A percentile compares a stretch with the other conserved stretches of the same genome.
Evolutionary conservation across 2,888 invertebrate genomes (phyloP).

Genomic region (Dendrolimus pini): DNA sequence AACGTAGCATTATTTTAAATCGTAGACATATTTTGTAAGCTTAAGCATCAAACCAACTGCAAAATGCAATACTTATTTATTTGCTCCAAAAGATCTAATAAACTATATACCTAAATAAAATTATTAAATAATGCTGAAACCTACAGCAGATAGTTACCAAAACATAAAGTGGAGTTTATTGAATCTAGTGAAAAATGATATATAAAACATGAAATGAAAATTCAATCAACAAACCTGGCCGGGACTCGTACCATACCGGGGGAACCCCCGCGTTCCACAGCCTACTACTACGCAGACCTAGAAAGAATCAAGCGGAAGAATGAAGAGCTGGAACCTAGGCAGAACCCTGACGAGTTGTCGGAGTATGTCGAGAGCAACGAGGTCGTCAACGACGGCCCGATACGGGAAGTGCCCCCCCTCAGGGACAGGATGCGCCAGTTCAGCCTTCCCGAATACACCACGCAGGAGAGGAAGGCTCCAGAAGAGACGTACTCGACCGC

Average conservation of each 20-base stretch:
- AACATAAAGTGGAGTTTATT: no score
- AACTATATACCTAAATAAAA: no score
- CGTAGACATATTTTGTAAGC: no score
- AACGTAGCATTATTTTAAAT: no score
- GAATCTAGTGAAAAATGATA: no score
- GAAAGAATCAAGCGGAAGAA: conserved; percentile 70
- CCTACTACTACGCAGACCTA: conserved; percentile 76
- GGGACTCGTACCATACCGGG: conserved; percentile 53
- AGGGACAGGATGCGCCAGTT: conserved; percentile 43
- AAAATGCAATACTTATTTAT: no score
- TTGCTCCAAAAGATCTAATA: no score
- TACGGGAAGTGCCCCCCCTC: conserved; percentile 50
- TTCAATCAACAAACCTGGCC: conserved; percentile 32
- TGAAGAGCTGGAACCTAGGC: conserved; percentile 21
- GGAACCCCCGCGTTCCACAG: conserved; percentile 78
- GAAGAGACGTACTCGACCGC: conserved; percentile 68
- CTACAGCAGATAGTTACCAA: no score
- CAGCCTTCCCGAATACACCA: conserved; percentile 48
- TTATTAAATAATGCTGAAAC: no score
- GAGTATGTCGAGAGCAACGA: conserved; percentile 55
- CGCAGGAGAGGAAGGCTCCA: conserved; percentile 37
- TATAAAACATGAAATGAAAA: conserved; percentile 14
- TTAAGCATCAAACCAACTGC: no score
- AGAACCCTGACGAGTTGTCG: conserved; percentile 65
- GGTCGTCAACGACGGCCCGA: conserved; percentile 49